Base-by-base conservation (phyloP, 2,797 vertebrate species). In the Sebastes alutus region DNA sequence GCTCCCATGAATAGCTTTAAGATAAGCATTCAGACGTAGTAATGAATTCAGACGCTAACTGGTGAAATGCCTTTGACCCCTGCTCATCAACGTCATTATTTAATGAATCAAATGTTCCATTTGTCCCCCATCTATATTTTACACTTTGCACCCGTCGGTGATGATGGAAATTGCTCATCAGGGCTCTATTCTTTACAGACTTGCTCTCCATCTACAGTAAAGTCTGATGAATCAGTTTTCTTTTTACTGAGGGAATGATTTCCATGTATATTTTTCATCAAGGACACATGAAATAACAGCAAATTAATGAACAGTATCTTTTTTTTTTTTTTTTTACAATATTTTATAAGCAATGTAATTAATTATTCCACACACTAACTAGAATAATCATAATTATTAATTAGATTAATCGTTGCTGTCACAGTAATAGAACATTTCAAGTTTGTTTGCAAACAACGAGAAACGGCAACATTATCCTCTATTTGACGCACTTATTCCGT, bases 21-120 rank as follows among this genome's bases (percentile, higher is more conserved):
- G 66, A 58, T 64, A 38, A 76, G 38, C 29, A 25, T 56, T 77
- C 32, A 67, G 61, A 71, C 62, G 6, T n/a, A 2, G 8, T 52
- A 54, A 81, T 66, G 29, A 71, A 64, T 60, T 73, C 68, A 64
- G 42, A 61, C 7, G 7, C 56, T 12, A 35, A 72, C n/a, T 52
- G 38, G 18, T 46, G 73, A 78, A 75, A 77, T 70, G 22, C 76
- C 71, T 82, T 67, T 71, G 74, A 80, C 70, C 80, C 59, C 22
- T 3, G 38, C 62, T 85, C 77, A 68, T 78, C 56, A 81, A 9
- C 61, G 25, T 63, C 35, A 35, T 80, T 63, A 75, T 82, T 69
- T 55, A 71, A 80, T 55, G 25, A 75, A 78, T 46, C 4, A 4
- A 86, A 75, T 33, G 61, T 68, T 64, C 58, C 25, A 13, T 84